These are phyloP conservation scores for Epistrophella euchroma DNA, from an alignment of 2,888 invertebrate species.

Conservation along the genomic window DNA sequence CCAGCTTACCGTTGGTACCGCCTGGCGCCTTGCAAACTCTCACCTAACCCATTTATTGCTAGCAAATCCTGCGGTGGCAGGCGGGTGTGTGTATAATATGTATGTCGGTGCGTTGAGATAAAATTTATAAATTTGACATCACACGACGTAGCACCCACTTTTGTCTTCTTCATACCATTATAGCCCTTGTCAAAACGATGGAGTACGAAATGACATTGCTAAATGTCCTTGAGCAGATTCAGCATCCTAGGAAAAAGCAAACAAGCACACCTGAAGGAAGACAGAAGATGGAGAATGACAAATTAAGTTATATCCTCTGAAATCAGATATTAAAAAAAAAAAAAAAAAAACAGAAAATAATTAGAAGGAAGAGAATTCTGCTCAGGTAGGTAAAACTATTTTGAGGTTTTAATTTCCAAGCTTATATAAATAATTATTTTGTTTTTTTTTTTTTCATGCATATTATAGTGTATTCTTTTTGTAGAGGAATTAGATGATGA, in stretches of 20 bases:
- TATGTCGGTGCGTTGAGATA: slow-evolving; percentile 57
- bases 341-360: neutral
- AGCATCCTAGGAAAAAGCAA: neutral
- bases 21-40: neutral
- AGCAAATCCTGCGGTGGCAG: slow-evolving; percentile 23
- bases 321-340: neutral
- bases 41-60: slow-evolving; percentile 7
- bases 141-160: slow-evolving; percentile 62
- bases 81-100: neutral
- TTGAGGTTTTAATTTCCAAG: slow-evolving; percentile 7
- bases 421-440: neutral
- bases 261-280: slow-evolving; percentile 34
- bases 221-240: slow-evolving; percentile 61
- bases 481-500: too few relatives aligned
- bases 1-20: neutral
- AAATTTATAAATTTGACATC: slow-evolving; percentile 68
- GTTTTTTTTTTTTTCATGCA: neutral
- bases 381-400: neutral
- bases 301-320: slow-evolving; percentile 54
- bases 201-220: slow-evolving; percentile 67
- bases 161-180: slow-evolving; percentile 57
- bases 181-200: slow-evolving; percentile 66
- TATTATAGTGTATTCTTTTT: too few relatives aligned
- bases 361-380: neutral
- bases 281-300: slow-evolving; percentile 45